These are phyloP conservation scores for Scalopus aquaticus DNA, from an alignment of 2,113 vertebrate species.

Conservation along the genomic window DNA sequence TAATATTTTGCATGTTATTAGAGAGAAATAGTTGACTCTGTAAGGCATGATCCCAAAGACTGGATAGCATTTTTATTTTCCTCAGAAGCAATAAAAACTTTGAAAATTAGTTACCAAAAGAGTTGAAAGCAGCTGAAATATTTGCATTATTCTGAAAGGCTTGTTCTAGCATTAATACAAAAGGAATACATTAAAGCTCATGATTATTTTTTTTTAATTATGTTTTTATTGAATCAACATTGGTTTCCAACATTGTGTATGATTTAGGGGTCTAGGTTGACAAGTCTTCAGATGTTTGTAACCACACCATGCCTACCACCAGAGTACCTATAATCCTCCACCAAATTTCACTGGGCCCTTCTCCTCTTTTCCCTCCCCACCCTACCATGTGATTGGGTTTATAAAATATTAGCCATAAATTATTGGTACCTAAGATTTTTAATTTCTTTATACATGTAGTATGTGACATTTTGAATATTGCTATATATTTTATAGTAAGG, in stretches of 20 bases:
- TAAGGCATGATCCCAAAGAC: background rate
- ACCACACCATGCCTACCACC: no score
- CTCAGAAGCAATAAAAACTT: background rate
- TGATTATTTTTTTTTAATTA: background rate
- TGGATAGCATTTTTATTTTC: background rate
- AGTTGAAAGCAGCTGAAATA: background rate
- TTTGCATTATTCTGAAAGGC: background rate
- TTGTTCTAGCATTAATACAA: background rate
- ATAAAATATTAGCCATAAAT: background rate
- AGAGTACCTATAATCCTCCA: no score
- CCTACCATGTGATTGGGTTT: background rate
- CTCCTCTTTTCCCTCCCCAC: no score
- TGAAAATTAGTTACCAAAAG: background rate
- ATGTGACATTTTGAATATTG: conserved; percentile 17
- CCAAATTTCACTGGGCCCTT: no score
- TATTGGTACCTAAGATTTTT: background rate
- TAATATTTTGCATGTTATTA: background rate
- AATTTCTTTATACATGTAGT: background rate
- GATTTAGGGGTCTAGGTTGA: no score
- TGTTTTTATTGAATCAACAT: no score
- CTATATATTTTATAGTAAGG: background rate
- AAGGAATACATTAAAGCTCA: background rate
- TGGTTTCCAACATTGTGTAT: no score
- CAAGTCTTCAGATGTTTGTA: no score
- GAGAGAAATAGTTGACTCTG: background rate